phyloP scores from a whole-genome alignment of 1,140 invertebrate genomes.

The Scaptomyza montana region DNA sequence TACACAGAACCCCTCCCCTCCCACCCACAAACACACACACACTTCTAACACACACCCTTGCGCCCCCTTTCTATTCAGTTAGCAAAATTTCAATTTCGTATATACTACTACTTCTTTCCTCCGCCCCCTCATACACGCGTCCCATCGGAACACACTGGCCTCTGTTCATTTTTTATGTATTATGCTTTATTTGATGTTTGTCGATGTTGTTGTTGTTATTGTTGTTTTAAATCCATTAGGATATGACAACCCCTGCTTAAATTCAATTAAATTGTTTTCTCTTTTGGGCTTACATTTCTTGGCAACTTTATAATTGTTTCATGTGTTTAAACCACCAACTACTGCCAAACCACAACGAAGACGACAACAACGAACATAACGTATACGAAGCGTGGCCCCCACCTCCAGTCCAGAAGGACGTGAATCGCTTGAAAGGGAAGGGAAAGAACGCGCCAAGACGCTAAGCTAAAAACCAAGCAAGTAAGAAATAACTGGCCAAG shows the following conservation, averaged over 20 bases:
- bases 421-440: conserved; percentile 1
- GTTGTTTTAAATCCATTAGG: conserved; percentile 81
- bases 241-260: conserved; percentile 82
- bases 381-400: conserved; percentile 11
- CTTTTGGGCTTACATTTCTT: conserved; percentile 80
- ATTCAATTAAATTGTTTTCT: conserved; percentile 82
- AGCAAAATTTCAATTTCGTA: conserved; percentile 9
- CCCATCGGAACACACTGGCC: conserved; percentile 14
- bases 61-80: background rate
- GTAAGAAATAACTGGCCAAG: conserved; percentile 77
- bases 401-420: background rate
- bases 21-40: background rate
- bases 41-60: background rate
- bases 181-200: conserved; percentile 60
- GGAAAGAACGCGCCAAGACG: conserved; percentile 43
- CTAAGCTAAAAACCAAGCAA: conserved; percentile 72
- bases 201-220: conserved; percentile 51
- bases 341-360: conserved; percentile 18
- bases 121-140: no score
- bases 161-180: conserved; percentile 53
- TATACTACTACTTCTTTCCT: background rate
- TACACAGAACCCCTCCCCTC: no score
- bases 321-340: conserved; percentile 77
- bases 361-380: conserved; percentile 16
- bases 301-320: conserved; percentile 81